Base-by-base conservation (phyloP, 2,888 invertebrate genomes). In the Monoplex corrugatus region DNA sequence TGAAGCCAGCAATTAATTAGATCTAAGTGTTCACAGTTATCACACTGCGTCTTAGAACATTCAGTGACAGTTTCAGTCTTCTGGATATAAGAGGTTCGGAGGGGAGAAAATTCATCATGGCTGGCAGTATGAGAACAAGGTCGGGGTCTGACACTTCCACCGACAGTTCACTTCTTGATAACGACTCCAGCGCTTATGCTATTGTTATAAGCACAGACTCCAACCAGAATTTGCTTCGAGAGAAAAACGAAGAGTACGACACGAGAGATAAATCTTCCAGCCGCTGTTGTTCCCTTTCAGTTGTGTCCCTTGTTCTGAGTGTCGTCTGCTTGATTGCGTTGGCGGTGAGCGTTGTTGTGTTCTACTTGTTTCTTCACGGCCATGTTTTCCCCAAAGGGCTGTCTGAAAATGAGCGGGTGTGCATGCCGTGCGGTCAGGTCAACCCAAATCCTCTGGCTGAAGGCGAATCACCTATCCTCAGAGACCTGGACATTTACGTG, bases 351-450 rank as follows among this genome's bases (percentile, higher is more conserved):
- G 35, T 19, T 35, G 13, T 72, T 8, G 16, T 35, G 35, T 72
- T 72, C 35, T 72, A 32, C 72, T 13, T 13, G 13, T 35, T 35
- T 35, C 8, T 6, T 32, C 10, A 35, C 13, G 10, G 35, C 72
- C 35, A 68, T n/a, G 68, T 8, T 19, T 13, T 68, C n/a, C 28
- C 6, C 28, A n/a, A 23, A n/a, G 2, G 68, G 28, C n/a, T 3
- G 32, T 72, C 72, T 8, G 72, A 72, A 8, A 8, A 72, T 10
- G 72, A 35, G 23, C 0, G 10, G 10, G 72, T 72, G 72, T 87
- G 87, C 75, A 32, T 87, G 32, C 87, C 87, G 3, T 87, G 87
- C n/a, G 44, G 6, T 2, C 87, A 87, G 63, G 8, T 87, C 35
- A 75, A 2, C 82, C 87, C 87, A 5, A 45, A 82, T 82, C 87